Evolutionary conservation across 2,888 invertebrate species (phyloP).

Genomic region (Muscina levida): DNA sequence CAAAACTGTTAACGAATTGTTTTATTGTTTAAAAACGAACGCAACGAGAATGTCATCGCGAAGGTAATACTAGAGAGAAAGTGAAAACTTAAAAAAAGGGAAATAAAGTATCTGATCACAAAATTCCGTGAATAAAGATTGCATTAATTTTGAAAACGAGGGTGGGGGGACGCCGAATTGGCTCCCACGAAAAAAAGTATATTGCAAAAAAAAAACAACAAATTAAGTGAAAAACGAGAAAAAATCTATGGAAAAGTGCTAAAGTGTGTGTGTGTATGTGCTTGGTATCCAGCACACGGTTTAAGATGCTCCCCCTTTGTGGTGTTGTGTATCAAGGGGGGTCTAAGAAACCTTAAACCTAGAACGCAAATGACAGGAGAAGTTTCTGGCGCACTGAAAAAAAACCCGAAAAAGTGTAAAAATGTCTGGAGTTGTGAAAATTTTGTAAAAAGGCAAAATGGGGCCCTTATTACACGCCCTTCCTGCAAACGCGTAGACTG

Average conservation of each 20-base stretch:
- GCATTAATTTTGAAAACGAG: constrained; percentile 31
- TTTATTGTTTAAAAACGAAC: constrained; percentile 38
- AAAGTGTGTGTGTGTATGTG: constrained; percentile 26
- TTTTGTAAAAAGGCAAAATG: neutral
- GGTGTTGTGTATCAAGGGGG: constrained; percentile 20
- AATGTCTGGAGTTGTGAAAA: neutral
- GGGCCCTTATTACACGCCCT: neutral
- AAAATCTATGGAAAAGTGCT: constrained; percentile 44
- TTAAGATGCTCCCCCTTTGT: constrained; percentile 57
- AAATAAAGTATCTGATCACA: constrained; percentile 63
- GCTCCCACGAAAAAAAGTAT: neutral
- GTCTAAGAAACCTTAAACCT: too few species aligned
- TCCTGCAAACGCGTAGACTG: too few species aligned
- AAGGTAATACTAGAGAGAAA: constrained; percentile 73
- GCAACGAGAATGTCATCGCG: constrained; percentile 76
- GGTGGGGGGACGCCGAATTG: constrained; percentile 13
- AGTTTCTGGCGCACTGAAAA: neutral
- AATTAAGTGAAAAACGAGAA: neutral
- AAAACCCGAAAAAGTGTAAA: neutral
- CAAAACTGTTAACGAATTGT: constrained; percentile 22
- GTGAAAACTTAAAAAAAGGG: constrained; percentile 70
- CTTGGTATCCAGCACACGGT: constrained; percentile 9
- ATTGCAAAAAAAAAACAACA: constrained; percentile 27
- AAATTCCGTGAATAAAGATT: neutral
- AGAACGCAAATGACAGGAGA: neutral